phyloP scores from a whole-genome alignment of 2,113 vertebrate genomes.

The Pseudorhombus dupliciocellatus region DNA sequence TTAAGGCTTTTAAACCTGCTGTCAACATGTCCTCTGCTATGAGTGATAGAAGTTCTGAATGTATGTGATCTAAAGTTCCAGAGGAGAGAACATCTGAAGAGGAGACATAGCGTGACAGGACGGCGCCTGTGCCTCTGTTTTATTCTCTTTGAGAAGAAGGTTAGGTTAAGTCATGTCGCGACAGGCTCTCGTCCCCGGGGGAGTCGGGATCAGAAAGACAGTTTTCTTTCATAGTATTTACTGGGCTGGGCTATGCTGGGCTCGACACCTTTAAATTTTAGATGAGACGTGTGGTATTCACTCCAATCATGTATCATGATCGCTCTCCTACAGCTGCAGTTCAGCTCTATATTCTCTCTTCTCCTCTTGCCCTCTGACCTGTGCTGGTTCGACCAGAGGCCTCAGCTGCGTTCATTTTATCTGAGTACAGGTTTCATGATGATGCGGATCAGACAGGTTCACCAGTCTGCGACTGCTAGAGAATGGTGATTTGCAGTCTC shows the following conservation, averaged over 20 bases:
- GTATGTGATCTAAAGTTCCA: conserved; percentile 22
- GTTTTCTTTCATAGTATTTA: conserved; percentile 12
- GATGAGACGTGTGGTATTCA: too few relatives aligned
- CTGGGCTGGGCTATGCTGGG: not conserved
- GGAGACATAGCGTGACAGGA: conserved; percentile 52
- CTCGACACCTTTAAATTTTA: too few relatives aligned
- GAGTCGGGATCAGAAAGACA: conserved; percentile 23
- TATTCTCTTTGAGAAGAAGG: conserved; percentile 44
- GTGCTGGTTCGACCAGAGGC: not conserved
- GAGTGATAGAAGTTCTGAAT: conserved; percentile 16
- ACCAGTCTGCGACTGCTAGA: too few relatives aligned
- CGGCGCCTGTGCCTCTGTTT: conserved; percentile 39
- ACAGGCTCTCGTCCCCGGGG: conserved; percentile 52
- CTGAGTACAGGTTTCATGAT: too few relatives aligned
- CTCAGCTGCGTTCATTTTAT: not conserved
- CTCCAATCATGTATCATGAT: too few relatives aligned
- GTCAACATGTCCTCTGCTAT: conserved; percentile 16
- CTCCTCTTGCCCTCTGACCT: not conserved
- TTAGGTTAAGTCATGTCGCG: conserved; percentile 48
- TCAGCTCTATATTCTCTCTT: too few relatives aligned
- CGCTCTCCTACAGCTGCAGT: too few relatives aligned
- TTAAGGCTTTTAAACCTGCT: conserved; percentile 19
- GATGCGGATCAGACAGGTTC: too few relatives aligned
- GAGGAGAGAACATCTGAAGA: conserved; percentile 14
- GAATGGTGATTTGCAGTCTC: too few relatives aligned